Evolutionary conservation across 92 coral and sea anemone genomes (phyloP), one percentile per base, ranked within the genome.

Genomic region (Phenganax stokvisi): DNA sequence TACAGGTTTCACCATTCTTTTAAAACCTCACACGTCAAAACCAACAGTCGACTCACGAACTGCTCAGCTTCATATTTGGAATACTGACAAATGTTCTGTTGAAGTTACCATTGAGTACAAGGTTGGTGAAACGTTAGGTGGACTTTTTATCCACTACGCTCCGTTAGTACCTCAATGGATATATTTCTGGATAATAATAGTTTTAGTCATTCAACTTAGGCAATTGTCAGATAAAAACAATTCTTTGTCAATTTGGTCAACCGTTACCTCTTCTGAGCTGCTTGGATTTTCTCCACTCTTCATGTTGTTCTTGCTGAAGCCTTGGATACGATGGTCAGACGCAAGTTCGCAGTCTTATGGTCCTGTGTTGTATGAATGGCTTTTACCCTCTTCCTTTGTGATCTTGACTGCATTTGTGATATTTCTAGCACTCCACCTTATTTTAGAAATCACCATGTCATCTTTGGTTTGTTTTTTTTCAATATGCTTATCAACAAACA

Each of bases 141-240:
- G 92, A 78, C 84, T 94, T 51, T 89, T 83, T 84, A 87, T 90
- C 71, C 86, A 90, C 77, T 94, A 88, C 85, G 90, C 91, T 13
- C 90, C 90, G 9, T 90, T 92, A 77, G 86, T 92, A 47, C 82
- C 87, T 59, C 80, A 85, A 30, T 94, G 98, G 98, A 78, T 87
- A 10, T 92, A 88, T 79, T 88, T 91, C 51, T 52, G 92, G 87
- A 79, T 94, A 51, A 70, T 92, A 74, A 75, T 88, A 15, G 90
- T 94, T 58, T 82, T 94, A 72, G 88, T 92, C 37, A 90, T 93
- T 96, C 97, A 94, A 80, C 79, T 94, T 28, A 90, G 91, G 31
- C 83, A 90, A 57, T 25, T 91, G 71, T 89, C 86, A 12, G 74
- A 72, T 69, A 77, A 81, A 12, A 86, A 83, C 64, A 67, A 80